Base-by-base conservation (phyloP, 2,797 vertebrate species). In the Yasuhikotakia modesta region DNA sequence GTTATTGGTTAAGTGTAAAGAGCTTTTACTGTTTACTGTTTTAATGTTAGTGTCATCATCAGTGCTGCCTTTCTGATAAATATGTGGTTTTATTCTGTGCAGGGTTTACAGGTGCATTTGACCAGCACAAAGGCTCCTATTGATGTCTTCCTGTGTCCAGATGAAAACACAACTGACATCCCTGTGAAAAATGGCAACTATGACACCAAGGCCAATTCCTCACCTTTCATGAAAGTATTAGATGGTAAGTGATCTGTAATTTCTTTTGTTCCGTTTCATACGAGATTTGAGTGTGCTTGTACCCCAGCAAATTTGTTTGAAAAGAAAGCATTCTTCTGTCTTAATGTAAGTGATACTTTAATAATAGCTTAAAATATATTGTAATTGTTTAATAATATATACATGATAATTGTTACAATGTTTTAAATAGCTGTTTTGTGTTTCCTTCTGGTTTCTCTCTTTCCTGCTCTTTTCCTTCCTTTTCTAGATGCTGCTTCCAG, bases 91-190 rank as follows among this genome's bases (percentile, higher is more conserved):
- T 86, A 1, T 86, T 2, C 10, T 86, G 82, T 82, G 73, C 87
- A 99, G 97, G 96, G 92, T 89, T 93, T 97, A 79, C 93, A 97
- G 84, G 95, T 98, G 85, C 96, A 97, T 86, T 93, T 99, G 85
- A 95, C 95, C 82, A 99, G 97, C 93, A 95, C 95, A 68, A 96
- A 96, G 91, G 97, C 96, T 69, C 95, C 96, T 43, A 98, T 98
- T 83, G 96, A 99, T 81, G 97, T 98, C 73, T 95, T 98, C 79
- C 87, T 99, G 80, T 98, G 97, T 90, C 95, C 95, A 70, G 97
- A 99, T 78, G 96, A 97, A 82, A 95, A 90, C 0, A 92, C 95
- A 82, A 90, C 93, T 53, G 92, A 91, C 86, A 97, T 95, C 89
- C 95, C 95, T 27, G 90, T 96, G 72, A 96, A 97, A 92, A 92